Base-by-base conservation (phyloP, 2,888 invertebrate genomes). In the Eupeodes luniger region DNA sequence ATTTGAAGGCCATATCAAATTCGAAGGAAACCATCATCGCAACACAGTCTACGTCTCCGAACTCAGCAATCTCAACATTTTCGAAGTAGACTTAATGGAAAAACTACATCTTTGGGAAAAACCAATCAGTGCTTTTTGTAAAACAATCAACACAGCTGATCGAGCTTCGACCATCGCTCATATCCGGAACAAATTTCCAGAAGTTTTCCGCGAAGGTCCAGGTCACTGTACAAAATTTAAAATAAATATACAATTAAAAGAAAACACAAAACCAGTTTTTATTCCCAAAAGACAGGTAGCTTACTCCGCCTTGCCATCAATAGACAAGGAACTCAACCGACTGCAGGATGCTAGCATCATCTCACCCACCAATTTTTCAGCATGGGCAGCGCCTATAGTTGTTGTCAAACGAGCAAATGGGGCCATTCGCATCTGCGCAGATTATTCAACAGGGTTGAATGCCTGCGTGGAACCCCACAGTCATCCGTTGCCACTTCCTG, bases 381-480 rank as follows among this genome's bases (percentile, higher is more conserved):
- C 75, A 14, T 85, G 81, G 81, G 85, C 76, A 51, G 70, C 85
- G 40, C 81, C 81, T n/a, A 70, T 85, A 12, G 36, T 36, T 36
- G 36, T 36, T 36, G 36, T 36, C 36, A 36, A 36, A 36, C 36
- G 36, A 36, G 77, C 5, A 66, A 64, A 49, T 66, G 19, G 77
- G 27, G 47, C 77, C 14, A 74, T 72, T 16, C 72, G 82, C 1
- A 53, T 27, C 53, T 64, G n/a, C 9, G 51, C 76, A 70, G 81
- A 89, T 69, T 85, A 70, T 27, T 82, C 79, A 27, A 82, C 82
- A 12, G 76, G 79, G 14, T 55, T 82, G 7, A 89, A 85, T 47
- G 40, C 51, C 14, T 70, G 59, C 1, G 16, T 9, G n/a, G 72
- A 82, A 59, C 40, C 67, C n/a, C 82, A 89, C 69, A 79, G 51